Base-by-base conservation (phyloP, 2,113 vertebrate genomes). In the Corythornis vintsioides region DNA sequence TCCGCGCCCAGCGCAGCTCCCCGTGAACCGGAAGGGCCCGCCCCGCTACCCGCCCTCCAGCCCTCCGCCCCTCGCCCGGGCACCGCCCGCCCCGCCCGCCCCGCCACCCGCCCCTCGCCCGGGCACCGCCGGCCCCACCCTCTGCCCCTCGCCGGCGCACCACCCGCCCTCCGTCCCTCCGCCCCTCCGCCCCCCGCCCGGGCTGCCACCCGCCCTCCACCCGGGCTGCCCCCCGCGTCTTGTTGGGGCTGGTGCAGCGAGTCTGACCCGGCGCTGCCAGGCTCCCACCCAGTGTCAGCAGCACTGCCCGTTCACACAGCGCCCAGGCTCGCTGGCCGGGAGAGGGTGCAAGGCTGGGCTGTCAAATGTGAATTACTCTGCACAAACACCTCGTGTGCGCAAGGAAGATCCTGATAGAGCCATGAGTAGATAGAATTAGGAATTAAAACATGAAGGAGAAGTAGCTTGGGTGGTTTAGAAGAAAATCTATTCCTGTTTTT, bases 191-290 rank as follows among this genome's bases (percentile, higher is more conserved):
- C 63, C 35, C 60, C 11, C 67, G 31, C 35, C 12, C 21, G 64
- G 69, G 84, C 61, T 74, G 56, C 13, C 43, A 33, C 50, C 13
- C 28, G 12, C 48, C 15, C 67, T 10, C 38, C 67, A 31, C 35
- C 12, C 21, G 64, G 64, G 84, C 61, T 74, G 56, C 13, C 50
- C 48, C 55, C 13, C 28, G 12, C 48, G 18, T 67, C 74, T 26
- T 97, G 98, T 98, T 98, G 64, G 7, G 74, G 31, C 31, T 64
- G 81, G 9, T 9, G 53, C 15, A 8, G 42, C 55, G 31, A 65
- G 3, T 29, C 20, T 47, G 17, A 7, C 38, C n/a, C 22, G 40
- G 22, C 10, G 26, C 52, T 1, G 4, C 6, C 59, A 11, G 61
- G 69, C 1, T 3, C 31, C 63, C 43, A 1, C 11, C 9, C 11